Conservation (phyloP, 2,888 invertebrate genomes). For the Alloscopus bannaensis region DNA sequence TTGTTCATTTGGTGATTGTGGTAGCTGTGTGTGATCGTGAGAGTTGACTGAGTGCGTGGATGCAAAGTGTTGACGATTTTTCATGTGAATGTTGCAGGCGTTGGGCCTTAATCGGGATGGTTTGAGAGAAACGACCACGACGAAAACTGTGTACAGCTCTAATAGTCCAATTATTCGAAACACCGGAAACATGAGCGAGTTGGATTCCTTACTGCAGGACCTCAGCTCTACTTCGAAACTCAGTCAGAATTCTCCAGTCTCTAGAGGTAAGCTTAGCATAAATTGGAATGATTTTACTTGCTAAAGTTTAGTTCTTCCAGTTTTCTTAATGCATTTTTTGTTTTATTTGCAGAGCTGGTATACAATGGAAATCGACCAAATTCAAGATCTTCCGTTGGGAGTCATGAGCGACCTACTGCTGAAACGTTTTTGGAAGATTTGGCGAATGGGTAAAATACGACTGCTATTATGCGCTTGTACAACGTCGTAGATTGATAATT, state of each 20-base stretch:
- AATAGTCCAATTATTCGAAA: constrained; percentile 72
- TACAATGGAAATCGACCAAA: constrained; percentile 73
- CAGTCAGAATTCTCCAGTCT: constrained; percentile 68
- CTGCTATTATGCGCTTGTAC: too few species aligned
- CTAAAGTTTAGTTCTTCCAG: too few species aligned
- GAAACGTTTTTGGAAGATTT: constrained; percentile 93
- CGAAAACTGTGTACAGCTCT: constrained; percentile 74
- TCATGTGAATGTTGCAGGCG: constrained; percentile 78
- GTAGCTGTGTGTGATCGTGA: not conserved
- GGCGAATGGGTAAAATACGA: constrained; percentile 83
- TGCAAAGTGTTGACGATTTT: not conserved
- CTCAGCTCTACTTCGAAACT: constrained; percentile 79
- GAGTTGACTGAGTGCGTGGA: not conserved
- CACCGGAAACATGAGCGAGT: constrained; percentile 80
- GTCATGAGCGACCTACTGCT: constrained; percentile 82
- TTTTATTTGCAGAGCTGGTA: constrained; percentile 68
- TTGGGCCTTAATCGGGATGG: constrained; percentile 79
- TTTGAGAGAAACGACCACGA: constrained; percentile 77
- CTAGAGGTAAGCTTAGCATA: constrained; percentile 57
- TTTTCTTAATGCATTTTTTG: constrained; percentile 15
- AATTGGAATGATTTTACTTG: not conserved
- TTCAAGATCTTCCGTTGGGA: constrained; percentile 72
- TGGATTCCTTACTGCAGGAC: constrained; percentile 94
- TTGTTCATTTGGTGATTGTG: not conserved
- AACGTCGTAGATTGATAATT: too few species aligned